Percentiles rank a stretch among this genome's conserved stretches.
Conservation (phyloP, 2,797 vertebrate species). For the Catamblyrhynchus diadema region DNA sequence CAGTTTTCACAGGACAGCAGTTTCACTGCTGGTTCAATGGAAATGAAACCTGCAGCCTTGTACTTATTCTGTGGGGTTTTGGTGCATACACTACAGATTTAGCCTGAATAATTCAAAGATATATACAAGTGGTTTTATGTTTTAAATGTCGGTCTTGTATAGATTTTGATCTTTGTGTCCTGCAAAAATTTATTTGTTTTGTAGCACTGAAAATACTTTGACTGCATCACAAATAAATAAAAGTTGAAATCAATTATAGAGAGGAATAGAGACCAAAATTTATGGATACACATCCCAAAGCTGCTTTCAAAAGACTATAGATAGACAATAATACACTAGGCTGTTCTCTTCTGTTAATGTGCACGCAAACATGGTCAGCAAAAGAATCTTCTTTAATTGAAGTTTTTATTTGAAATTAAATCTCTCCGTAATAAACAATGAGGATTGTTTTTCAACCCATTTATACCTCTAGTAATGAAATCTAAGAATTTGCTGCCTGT, state of each 20-base stretch:
- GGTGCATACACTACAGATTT: background rate
- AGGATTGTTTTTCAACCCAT: conserved; percentile 45
- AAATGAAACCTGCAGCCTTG: background rate
- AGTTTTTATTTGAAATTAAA: conserved; percentile 64
- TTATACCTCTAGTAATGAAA: conserved; percentile 41
- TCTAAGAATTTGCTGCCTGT: conserved; percentile 35
- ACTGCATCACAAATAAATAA: background rate
- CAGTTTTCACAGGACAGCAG: background rate
- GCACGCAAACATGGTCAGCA: background rate
- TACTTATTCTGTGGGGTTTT: background rate
- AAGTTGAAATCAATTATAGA: background rate
- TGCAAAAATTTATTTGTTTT: background rate
- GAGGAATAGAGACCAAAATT: background rate
- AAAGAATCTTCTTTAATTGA: conserved; percentile 47
- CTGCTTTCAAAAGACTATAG: background rate
- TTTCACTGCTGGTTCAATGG: background rate
- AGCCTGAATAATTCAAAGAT: background rate
- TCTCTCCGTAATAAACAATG: conserved; percentile 37
- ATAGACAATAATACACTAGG: background rate
- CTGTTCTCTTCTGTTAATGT: background rate
- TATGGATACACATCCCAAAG: background rate
- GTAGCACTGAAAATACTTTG: background rate
- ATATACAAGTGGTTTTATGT: background rate
- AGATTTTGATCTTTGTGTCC: background rate
- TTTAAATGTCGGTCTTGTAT: background rate